Evolutionary conservation across 2,797 vertebrate genomes (phyloP).

Genomic region (Crossoptilon crossoptilon): DNA sequence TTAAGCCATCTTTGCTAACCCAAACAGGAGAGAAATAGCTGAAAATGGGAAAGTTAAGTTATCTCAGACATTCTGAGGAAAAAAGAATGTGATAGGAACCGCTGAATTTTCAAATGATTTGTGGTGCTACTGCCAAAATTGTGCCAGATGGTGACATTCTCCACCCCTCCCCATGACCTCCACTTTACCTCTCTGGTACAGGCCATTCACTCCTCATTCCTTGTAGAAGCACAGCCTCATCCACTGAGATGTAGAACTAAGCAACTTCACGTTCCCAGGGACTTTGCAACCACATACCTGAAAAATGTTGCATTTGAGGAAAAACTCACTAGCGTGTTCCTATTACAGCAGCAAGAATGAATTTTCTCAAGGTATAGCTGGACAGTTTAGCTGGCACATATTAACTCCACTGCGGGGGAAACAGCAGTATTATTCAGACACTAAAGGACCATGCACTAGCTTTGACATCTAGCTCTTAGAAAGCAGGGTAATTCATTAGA

Average conservation of each 20-base stretch:
- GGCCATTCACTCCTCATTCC: background rate
- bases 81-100: background rate
- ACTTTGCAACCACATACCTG: background rate
- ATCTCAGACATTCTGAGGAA: background rate
- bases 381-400: background rate
- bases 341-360: background rate
- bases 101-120: background rate
- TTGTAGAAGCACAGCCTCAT: background rate
- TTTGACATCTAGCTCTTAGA: background rate
- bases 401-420: background rate
- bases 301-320: background rate
- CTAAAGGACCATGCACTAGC: background rate
- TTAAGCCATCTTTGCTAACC: slow-evolving; percentile 17
- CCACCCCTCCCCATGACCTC: background rate
- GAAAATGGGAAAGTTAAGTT: background rate
- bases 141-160: background rate
- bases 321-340: background rate
- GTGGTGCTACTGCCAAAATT: background rate
- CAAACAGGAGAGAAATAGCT: background rate
- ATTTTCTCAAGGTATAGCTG: background rate
- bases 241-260: background rate
- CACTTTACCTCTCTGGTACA: background rate
- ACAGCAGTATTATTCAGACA: background rate
- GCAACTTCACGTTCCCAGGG: background rate
- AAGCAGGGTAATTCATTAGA: background rate